phyloP scores from a whole-genome alignment of 2,113 vertebrate genomes.

The Suricata suricatta region DNA sequence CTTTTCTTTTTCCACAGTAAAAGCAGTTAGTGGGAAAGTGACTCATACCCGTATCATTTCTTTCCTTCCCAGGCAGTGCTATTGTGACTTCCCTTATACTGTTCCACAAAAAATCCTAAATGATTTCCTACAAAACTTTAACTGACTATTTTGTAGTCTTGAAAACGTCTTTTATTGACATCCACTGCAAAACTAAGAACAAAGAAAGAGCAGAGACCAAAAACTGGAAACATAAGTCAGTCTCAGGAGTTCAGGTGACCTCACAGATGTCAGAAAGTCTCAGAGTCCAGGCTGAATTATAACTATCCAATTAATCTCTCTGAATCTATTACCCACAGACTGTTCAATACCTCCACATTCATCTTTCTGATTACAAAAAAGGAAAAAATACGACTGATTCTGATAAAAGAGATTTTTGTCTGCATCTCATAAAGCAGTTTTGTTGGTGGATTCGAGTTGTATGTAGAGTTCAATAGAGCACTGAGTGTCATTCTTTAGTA shows the following conservation, averaged over 20 bases:
- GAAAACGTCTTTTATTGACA: neutral
- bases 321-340: neutral
- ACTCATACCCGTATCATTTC: neutral
- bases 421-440: neutral
- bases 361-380: neutral
- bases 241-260: constrained; percentile 41
- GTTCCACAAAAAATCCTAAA: neutral
- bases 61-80: neutral
- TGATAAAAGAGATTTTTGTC: neutral
- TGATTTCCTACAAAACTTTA: neutral
- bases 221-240: constrained; percentile 46
- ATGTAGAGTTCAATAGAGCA: neutral
- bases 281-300: constrained; percentile 63
- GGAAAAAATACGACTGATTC: neutral
- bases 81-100: neutral
- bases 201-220: constrained; percentile 7
- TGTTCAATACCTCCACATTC: neutral
- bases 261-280: constrained; percentile 49
- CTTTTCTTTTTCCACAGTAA: neutral
- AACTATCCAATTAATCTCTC: constrained; percentile 51
- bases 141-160: neutral
- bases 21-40: neutral
- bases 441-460: neutral
- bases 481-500: neutral
- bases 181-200: neutral